phyloP scores from a whole-genome alignment of 2,113 vertebrate genomes.

The Planiliza haematocheilus region DNA sequence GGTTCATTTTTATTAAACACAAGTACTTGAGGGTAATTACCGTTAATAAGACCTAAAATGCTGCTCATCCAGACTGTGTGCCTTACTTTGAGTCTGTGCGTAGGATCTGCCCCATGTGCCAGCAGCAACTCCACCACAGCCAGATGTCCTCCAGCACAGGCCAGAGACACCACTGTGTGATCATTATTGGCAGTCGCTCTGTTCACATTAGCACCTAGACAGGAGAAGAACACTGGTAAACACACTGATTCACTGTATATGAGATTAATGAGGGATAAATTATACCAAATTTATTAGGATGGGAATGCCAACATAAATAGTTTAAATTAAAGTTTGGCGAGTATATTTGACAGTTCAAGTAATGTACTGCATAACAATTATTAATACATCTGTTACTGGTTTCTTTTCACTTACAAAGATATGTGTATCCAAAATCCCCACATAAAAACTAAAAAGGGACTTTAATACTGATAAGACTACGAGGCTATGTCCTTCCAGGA shows the following conservation, averaged over 20 bases:
- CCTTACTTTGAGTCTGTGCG: constrained; percentile 97
- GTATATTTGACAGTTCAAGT: no score
- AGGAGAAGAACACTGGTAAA: not conserved
- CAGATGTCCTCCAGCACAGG: constrained; percentile 96
- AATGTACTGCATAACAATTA: not conserved
- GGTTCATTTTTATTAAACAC: not conserved
- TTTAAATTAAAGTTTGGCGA: no score
- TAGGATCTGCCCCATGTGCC: constrained; percentile 97
- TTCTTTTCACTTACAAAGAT: not conserved
- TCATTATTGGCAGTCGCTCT: constrained; percentile 98
- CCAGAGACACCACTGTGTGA: constrained; percentile 98
- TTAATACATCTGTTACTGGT: not conserved
- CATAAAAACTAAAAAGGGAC: not conserved
- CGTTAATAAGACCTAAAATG: not conserved
- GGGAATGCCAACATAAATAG: not conserved
- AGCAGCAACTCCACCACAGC: constrained; percentile 97
- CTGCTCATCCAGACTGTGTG: constrained; percentile 5
- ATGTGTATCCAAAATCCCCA: not conserved
- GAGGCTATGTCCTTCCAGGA: not conserved
- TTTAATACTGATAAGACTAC: not conserved
- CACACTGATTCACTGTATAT: not conserved
- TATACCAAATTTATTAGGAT: not conserved
- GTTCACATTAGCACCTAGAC: constrained; percentile 96
- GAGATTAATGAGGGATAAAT: not conserved
- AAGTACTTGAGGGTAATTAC: not conserved